Base-by-base conservation (phyloP, 2,888 invertebrate species). In the Idaea biselata region DNA sequence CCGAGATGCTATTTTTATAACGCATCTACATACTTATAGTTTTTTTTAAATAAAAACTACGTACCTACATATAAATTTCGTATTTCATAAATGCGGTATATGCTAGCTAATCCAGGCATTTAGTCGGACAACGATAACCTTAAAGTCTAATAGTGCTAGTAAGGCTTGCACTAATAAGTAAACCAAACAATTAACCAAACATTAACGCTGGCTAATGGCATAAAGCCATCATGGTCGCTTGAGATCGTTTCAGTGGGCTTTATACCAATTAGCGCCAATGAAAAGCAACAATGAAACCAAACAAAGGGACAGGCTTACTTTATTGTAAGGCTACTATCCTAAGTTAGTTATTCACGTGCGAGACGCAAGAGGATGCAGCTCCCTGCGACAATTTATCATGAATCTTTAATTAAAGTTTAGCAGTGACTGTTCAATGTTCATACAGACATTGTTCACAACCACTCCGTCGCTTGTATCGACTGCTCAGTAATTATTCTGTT, bases 351-450 rank as follows among this genome's bases (percentile, higher is more conserved):
- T 89, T 91, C 89, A 87, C 88, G 88, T 88, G 83, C 83, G 84
- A 84, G 83, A 80, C 82, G 55, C 55, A 77, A 80, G 82, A 86
- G 86, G 87, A 86, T 90, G 89, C 91, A 90, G 87, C 89, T 89
- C 88, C 89, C 88, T 84, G 82, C 84, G 86, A 88, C 89, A 89
- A 91, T 91, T 91, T 91, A 91, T 91, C 91, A 91, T 91, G 90
- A 91, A 91, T 91, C 91, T 91, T 91, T 91, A 91, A 91, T 91
- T 91, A 91, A 91, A 91, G 86, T 91, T 91, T 86, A 87, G 81
- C 88, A 83, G 82, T 83, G 85, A 86, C 86, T 88, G 86, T 80
- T 85, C 83, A 86, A 86, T 88, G 86, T 80, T 85, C 83, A 78
- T 80, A 75, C 83, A 71, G 68, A 76, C 76, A 83, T 86, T 87